Evolutionary conservation across 2,888 invertebrate species (phyloP), one percentile per base, ranked within the genome.

Genomic region (Melikaiella ostensackeni): DNA sequence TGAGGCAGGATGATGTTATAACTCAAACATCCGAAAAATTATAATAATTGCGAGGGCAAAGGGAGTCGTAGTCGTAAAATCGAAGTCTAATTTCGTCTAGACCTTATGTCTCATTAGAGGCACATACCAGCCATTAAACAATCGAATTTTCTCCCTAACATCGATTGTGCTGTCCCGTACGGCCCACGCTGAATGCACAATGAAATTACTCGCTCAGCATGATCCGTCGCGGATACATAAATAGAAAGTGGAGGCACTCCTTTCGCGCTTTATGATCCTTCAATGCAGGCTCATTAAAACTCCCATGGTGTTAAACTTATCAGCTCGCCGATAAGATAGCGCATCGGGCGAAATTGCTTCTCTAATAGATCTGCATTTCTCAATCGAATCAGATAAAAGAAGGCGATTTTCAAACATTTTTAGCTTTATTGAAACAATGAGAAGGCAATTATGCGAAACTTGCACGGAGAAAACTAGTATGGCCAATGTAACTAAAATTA

Each of bases 191-290:
- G 70, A 70, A 70, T 70, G 27, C 30, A 70, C 70, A 70, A 70
- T 70, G 50, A 70, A 70, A 70, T 70, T 46, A 70, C 70, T 70
- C 19, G 70, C 70, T 30, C 70, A 70, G 46, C 70, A 11, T 70
- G 70, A 70, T 70, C 70, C 70, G 70, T 50, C 50, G 70, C 70
- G 70, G 46, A 50, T 46, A 46, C 70, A 70, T 70, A 70, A 70
- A 70, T 70, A 70, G 70, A 70, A 70, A 70, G 70, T 50, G 70
- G 70, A 46, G 70, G 70, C 70, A 70, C 70, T 70, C 70, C 70
- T 70, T 70, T 70, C 19, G 30, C 70, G 70, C 70, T 46, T 50
- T 70, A 70, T 70, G 70, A 70, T 70, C 70, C 70, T 30, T 70
- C 70, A 70, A 70, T 50, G n/a, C 30, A 42, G 16, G 66, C 42